These are phyloP conservation scores for Monodelphis domestica DNA, from an alignment of 2,797 vertebrate genomes.

Conservation along the genomic window DNA sequence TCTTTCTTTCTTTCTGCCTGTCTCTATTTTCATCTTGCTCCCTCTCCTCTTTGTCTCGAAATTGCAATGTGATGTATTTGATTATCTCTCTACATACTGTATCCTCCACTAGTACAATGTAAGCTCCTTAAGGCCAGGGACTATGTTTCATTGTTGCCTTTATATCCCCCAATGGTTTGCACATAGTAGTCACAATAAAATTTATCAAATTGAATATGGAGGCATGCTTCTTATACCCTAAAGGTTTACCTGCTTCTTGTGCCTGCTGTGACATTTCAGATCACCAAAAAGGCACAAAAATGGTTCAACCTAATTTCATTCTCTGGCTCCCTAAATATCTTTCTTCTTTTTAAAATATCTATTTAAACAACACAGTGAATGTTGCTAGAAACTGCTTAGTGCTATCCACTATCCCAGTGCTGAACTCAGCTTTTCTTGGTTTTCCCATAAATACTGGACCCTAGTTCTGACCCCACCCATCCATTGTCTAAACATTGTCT, in stretches of 20 bases:
- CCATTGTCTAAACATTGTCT: no score
- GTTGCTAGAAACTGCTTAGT: neutral
- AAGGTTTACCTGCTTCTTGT: neutral
- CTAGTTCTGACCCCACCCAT: neutral
- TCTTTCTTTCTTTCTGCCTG: no score
- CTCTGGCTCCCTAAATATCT: neutral
- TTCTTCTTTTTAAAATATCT: neutral
- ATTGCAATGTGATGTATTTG: no score
- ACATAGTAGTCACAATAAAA: neutral
- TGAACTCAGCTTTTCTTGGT: neutral
- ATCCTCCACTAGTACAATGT: neutral
- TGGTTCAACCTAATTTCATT: neutral
- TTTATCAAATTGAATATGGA: neutral
- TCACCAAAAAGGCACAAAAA: neutral
- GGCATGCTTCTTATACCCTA: neutral
- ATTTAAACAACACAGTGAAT: neutral
- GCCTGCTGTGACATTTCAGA: neutral
- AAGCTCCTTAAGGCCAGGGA: neutral
- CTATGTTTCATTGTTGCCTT: neutral
- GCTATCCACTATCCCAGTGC: neutral
- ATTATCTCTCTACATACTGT: neutral
- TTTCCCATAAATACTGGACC: neutral
- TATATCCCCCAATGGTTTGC: neutral
- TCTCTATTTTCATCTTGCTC: no score
- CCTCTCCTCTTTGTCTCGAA: no score